phyloP scores from a whole-genome alignment of 2,113 vertebrate genomes.

The Sinocyclocheilus rhinocerous region DNA sequence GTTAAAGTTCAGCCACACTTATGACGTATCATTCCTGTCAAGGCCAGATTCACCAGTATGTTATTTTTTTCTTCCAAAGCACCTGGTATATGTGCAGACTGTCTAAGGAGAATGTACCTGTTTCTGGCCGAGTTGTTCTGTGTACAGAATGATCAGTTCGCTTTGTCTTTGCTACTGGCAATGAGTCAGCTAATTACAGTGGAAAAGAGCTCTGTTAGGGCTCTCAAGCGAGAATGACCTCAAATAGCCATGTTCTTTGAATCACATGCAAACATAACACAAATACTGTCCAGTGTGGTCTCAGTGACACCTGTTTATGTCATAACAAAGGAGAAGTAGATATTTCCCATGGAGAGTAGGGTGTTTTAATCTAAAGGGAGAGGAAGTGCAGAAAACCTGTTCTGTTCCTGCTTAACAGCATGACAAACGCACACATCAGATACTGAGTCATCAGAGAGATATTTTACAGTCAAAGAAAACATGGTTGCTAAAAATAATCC shows the following conservation, averaged over 20 bases:
- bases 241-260: slow-evolving; percentile 48
- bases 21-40: slow-evolving; percentile 40
- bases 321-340: slow-evolving; percentile 55
- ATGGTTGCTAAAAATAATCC: slow-evolving; percentile 52
- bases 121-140: slow-evolving; percentile 63
- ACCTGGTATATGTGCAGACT: background rate
- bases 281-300: slow-evolving; percentile 26
- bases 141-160: slow-evolving; percentile 65
- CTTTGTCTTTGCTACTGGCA: slow-evolving; percentile 59
- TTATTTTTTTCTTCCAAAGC: slow-evolving; percentile 35
- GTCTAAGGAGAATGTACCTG: slow-evolving; percentile 59
- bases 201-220: slow-evolving; percentile 60
- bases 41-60: slow-evolving; percentile 23
- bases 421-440: slow-evolving; percentile 38
- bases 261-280: slow-evolving; percentile 59
- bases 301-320: slow-evolving; percentile 46
- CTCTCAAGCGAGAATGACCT: slow-evolving; percentile 50
- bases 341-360: slow-evolving; percentile 40
- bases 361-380: slow-evolving; percentile 37
- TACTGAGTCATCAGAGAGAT: slow-evolving; percentile 56
- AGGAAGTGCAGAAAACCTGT: slow-evolving; percentile 50
- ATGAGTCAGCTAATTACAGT: slow-evolving; percentile 74
- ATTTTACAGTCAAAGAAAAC: slow-evolving; percentile 40
- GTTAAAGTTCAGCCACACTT: slow-evolving; percentile 46
- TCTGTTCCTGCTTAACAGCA: slow-evolving; percentile 44